A percentile compares a stretch with the other conserved stretches of the same genome.
These are phyloP conservation scores for Cryptops parisi DNA, from an alignment of 2,888 invertebrate genomes.

Conservation along the genomic window DNA sequence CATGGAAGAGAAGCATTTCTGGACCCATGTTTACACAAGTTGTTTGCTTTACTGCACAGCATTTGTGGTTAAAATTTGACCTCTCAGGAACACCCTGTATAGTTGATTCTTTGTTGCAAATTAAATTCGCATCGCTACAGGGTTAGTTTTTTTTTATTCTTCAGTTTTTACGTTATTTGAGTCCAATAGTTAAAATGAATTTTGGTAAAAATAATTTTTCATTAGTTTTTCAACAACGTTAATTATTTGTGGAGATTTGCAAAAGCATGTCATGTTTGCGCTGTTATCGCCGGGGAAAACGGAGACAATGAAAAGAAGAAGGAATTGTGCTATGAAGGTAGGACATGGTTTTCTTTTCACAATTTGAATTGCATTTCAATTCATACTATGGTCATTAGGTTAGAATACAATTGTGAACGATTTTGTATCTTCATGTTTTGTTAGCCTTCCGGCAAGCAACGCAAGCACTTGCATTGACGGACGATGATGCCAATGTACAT, in stretches of 20 bases:
- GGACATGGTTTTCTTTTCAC: slow-evolving; percentile 10
- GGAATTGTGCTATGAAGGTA: slow-evolving; percentile 27
- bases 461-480: slow-evolving; percentile 38
- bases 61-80: too few relatives aligned
- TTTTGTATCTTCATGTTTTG: neutral
- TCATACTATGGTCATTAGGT: neutral
- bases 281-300: slow-evolving; percentile 21
- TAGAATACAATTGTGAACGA: neutral
- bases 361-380: neutral
- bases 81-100: too few relatives aligned
- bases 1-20: too few relatives aligned
- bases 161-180: too few relatives aligned
- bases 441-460: slow-evolving; percentile 43
- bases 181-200: slow-evolving; percentile 19
- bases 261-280: slow-evolving; percentile 26
- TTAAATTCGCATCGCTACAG: neutral
- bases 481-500: slow-evolving; percentile 43
- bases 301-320: slow-evolving; percentile 31
- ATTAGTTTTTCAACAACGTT: slow-evolving; percentile 24
- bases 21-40: too few relatives aligned
- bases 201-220: neutral
- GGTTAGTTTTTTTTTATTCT: too few relatives aligned
- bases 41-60: too few relatives aligned
- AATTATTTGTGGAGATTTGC: slow-evolving; percentile 35
- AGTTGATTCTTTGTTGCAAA: too few relatives aligned